phyloP scores from a whole-genome alignment of 2,797 vertebrate genomes.

The Euthynnus affinis region DNA sequence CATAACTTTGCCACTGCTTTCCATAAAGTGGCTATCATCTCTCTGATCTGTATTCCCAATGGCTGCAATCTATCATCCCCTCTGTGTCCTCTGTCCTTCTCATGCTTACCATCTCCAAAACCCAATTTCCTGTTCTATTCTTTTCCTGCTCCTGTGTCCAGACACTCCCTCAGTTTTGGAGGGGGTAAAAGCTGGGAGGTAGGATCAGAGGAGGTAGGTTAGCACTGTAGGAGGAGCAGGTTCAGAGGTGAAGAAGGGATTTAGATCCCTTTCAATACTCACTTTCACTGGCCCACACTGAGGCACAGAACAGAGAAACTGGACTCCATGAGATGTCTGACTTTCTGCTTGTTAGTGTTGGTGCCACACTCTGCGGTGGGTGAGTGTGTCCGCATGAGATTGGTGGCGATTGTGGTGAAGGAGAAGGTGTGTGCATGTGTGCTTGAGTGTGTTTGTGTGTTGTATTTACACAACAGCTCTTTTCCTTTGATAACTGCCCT shows the following conservation, averaged over 20 bases:
- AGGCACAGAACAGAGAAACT: conserved; percentile 47
- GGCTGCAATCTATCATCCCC: conserved; percentile 48
- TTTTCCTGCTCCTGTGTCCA: not conserved
- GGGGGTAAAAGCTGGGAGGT: conserved; percentile 19
- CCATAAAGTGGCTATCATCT: conserved; percentile 35
- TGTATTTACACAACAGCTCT: conserved; percentile 48
- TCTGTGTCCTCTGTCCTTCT: conserved; percentile 23
- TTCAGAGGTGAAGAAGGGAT: conserved; percentile 51
- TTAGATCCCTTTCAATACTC: conserved; percentile 48
- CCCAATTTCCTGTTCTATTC: conserved; percentile 29
- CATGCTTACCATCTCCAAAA: conserved; percentile 8
- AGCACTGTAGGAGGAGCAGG: conserved; percentile 50
- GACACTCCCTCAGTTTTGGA: not conserved
- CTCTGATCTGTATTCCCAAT: conserved; percentile 44
- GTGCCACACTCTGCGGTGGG: conserved; percentile 11
- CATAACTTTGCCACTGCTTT: not conserved
- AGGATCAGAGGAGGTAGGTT: conserved; percentile 29
- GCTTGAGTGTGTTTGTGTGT: conserved; percentile 26
- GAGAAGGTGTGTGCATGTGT: conserved; percentile 26
- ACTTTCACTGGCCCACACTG: conserved; percentile 28
- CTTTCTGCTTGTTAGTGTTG: conserved; percentile 57
- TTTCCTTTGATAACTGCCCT: conserved; percentile 56
- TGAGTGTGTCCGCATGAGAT: conserved; percentile 41
- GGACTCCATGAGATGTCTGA: conserved; percentile 68
- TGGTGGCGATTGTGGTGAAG: conserved; percentile 44